A percentile compares a stretch with the other conserved stretches of the same genome.
Evolutionary conservation across 1,140 invertebrate genomes (phyloP).

Genomic region (Samia ricini): DNA sequence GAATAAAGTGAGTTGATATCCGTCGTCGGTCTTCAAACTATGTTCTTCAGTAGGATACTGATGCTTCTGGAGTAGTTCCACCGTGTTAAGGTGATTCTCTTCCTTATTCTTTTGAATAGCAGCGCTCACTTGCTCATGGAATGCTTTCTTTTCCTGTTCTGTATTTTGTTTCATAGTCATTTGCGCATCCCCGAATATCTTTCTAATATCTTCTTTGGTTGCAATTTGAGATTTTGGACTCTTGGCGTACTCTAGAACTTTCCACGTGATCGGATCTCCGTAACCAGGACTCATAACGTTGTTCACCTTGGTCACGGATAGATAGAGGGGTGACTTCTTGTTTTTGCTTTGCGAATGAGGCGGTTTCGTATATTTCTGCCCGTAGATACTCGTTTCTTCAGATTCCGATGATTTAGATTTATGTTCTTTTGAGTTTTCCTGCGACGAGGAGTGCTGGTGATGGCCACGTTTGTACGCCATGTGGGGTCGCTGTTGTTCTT

Average conservation of each 20-base stretch:
- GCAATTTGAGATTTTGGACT: slow-evolving; percentile 30
- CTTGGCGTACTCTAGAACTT: slow-evolving; percentile 34
- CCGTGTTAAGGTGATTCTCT: slow-evolving; percentile 43
- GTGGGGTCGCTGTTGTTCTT: slow-evolving; percentile 1
- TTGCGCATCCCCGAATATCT: slow-evolving; percentile 49
- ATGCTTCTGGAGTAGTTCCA: slow-evolving; percentile 55
- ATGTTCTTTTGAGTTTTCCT: slow-evolving; percentile 17
- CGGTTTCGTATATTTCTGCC: slow-evolving; percentile 22
- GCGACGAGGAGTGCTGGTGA: slow-evolving; percentile 7
- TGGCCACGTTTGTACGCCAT: background rate
- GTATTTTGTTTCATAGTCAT: slow-evolving; percentile 48
- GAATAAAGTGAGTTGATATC: slow-evolving; percentile 80
- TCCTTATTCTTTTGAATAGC: slow-evolving; percentile 29
- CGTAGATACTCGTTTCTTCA: slow-evolving; percentile 28
- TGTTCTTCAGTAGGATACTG: slow-evolving; percentile 80
- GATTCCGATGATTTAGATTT: slow-evolving; percentile 8
- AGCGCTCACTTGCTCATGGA: slow-evolving; percentile 37
- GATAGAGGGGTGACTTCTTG: background rate
- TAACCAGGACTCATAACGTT: slow-evolving; percentile 24
- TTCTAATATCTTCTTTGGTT: slow-evolving; percentile 40
- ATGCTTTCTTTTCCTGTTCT: slow-evolving; percentile 40
- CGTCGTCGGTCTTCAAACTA: slow-evolving; percentile 79
- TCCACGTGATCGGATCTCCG: slow-evolving; percentile 42
- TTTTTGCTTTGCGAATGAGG: slow-evolving; percentile 3
- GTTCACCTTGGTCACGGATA: slow-evolving; percentile 12